Evolutionary conservation across 2,888 invertebrate species (phyloP).

Genomic region (Liodrosophila aerea): DNA sequence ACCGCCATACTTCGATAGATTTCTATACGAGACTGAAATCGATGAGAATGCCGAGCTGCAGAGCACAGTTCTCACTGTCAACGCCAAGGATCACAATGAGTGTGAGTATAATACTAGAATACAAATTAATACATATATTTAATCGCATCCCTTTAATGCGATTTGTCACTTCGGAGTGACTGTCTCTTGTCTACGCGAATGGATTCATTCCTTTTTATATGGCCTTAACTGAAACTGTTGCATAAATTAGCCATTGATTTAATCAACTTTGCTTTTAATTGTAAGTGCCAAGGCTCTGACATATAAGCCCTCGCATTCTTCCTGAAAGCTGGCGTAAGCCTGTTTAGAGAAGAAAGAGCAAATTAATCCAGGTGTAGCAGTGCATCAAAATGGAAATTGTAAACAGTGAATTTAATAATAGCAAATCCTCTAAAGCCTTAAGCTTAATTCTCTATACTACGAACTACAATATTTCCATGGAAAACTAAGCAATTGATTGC

Average conservation of each 20-base stretch:
- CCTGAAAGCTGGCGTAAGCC: too few relatives aligned
- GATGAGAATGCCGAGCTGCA: constrained; percentile 98
- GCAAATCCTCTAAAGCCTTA: too few relatives aligned
- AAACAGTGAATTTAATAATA: too few relatives aligned
- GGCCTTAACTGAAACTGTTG: constrained; percentile 22
- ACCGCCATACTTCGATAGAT: constrained; percentile 98
- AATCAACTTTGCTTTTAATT: constrained; percentile 52
- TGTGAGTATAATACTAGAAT: constrained; percentile 87
- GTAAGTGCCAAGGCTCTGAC: constrained; percentile 13
- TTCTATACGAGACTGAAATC: constrained; percentile 97
- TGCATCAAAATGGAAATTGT: too few relatives aligned
- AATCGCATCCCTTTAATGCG: constrained; percentile 23
- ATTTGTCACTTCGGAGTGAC: too few relatives aligned
- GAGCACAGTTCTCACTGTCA: constrained; percentile 97
- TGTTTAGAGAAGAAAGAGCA: too few relatives aligned
- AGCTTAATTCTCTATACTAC: too few relatives aligned
- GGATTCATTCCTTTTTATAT: constrained; percentile 8
- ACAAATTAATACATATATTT: constrained; percentile 4
- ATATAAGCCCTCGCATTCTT: too few relatives aligned
- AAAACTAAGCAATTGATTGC: not conserved
- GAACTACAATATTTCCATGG: not conserved
- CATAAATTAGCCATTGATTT: constrained; percentile 68
- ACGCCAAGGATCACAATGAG: constrained; percentile 99
- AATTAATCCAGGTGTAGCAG: too few relatives aligned
- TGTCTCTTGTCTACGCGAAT: constrained; percentile 18